These are phyloP conservation scores for Elgaria multicarinata DNA, from an alignment of 2,113 vertebrate species.

Conservation along the genomic window DNA sequence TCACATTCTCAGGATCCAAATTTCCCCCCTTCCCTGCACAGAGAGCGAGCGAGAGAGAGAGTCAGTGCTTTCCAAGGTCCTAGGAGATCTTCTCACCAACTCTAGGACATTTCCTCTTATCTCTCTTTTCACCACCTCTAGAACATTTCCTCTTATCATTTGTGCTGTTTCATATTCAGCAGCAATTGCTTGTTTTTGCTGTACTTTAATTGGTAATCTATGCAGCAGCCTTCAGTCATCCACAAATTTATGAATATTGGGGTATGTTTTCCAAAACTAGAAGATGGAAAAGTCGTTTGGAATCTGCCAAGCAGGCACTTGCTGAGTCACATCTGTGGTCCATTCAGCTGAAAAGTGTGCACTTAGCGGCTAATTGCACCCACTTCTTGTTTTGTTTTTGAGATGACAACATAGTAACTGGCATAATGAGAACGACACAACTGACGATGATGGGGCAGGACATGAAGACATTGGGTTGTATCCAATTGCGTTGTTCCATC, in stretches of 20 bases:
- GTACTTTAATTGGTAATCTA: neutral
- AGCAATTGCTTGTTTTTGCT: neutral
- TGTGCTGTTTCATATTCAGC: neutral
- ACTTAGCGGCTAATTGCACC: neutral
- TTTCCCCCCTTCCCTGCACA: conserved; percentile 26
- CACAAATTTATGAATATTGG: too few species aligned
- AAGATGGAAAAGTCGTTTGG: neutral
- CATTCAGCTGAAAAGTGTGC: neutral
- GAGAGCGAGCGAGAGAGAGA: neutral
- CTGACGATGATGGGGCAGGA: neutral
- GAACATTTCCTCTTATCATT: neutral
- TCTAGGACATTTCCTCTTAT: neutral
- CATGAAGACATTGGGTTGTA: too few species aligned
- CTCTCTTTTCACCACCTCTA: neutral
- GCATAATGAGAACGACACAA: neutral
- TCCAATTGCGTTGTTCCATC: too few species aligned
- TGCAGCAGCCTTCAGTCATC: neutral
- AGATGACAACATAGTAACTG: neutral
- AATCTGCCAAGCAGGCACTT: neutral
- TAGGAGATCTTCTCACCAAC: neutral
- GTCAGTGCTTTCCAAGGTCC: neutral
- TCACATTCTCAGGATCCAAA: conserved; percentile 62
- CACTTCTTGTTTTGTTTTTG: neutral
- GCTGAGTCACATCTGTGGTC: neutral
- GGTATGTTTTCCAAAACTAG: neutral